Conservation (phyloP, 1,140 invertebrate species). For the Aphelinus certus region DNA sequence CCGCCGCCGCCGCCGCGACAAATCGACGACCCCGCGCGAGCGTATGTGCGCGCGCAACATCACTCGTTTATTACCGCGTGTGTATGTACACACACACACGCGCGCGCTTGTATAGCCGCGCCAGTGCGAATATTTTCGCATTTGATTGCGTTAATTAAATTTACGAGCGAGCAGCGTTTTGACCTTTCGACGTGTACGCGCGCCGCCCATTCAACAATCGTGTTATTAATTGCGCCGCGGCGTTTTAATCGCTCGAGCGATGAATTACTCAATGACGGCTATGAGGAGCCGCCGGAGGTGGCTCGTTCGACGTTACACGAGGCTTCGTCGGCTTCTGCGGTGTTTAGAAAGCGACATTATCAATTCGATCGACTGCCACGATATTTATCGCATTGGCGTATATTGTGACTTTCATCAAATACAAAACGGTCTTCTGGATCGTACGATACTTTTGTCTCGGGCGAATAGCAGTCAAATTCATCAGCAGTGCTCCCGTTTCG, state of each 20-base stretch:
- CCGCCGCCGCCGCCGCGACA: conserved; percentile 34
- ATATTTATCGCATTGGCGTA: no score
- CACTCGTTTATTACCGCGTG: neutral
- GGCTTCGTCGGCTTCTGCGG: no score
- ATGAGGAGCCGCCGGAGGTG: neutral
- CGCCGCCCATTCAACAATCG: no score
- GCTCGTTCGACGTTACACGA: no score
- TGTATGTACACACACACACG: no score
- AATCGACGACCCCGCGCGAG: conserved; percentile 21
- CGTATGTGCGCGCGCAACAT: neutral
- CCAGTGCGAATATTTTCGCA: conserved; percentile 56
- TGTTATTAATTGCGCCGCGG: conserved; percentile 18
- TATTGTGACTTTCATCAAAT: no score
- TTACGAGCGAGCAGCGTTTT: conserved; percentile 38
- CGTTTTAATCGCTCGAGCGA: neutral
- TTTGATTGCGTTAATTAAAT: conserved; percentile 61
- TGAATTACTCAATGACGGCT: neutral
- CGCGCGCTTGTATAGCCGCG: conserved; percentile 25
- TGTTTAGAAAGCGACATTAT: no score
- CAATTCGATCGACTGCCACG: no score
- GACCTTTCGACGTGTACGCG: conserved; percentile 46
- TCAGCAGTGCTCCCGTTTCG: no score
- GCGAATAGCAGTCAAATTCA: no score
- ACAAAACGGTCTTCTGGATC: no score
- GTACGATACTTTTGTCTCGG: no score